Evolutionary conservation across 2,113 vertebrate genomes (phyloP).

Genomic region (Barnardius zonarius): DNA sequence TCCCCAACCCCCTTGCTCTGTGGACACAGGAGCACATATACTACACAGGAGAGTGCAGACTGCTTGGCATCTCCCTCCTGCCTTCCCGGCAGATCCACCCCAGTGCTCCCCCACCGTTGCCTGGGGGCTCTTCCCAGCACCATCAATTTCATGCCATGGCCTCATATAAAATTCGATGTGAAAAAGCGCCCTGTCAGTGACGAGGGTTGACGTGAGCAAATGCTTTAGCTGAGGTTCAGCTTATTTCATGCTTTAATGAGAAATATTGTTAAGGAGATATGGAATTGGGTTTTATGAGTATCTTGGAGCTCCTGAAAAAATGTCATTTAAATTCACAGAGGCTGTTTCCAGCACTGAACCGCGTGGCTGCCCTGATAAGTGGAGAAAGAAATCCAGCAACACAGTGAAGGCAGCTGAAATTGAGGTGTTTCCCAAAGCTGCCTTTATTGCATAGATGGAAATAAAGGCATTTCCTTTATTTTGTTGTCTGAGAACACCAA

Average conservation of each 20-base stretch:
- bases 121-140: neutral
- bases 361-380: neutral
- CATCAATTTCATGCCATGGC: neutral
- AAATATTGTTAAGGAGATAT: neutral
- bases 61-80: neutral
- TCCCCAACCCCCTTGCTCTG: neutral
- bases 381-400: neutral
- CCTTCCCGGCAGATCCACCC: neutral
- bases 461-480: neutral
- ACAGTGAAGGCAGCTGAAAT: neutral
- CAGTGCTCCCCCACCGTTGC: neutral
- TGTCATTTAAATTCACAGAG: neutral
- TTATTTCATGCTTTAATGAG: conserved; percentile 5
- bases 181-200: neutral
- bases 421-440: neutral
- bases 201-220: neutral
- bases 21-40: rapidly evolving
- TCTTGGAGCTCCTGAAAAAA: neutral
- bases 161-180: neutral
- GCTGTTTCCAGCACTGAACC: neutral
- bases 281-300: neutral
- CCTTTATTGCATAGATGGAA: neutral
- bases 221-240: neutral
- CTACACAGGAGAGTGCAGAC: neutral
- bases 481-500: neutral